Conservation (phyloP, 2,888 invertebrate species). For the Cordilura impudica region DNA sequence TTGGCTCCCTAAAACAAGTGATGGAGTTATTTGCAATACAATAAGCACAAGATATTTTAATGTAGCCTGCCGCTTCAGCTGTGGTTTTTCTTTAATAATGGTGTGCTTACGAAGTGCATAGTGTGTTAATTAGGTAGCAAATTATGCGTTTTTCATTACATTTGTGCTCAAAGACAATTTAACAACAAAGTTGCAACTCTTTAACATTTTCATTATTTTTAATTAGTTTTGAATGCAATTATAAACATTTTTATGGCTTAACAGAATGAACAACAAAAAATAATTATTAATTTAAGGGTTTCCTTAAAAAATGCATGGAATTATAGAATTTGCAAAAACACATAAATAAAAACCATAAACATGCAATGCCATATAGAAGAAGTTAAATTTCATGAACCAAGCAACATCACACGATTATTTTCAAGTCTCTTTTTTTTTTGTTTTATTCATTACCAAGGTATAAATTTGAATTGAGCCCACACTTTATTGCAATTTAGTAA, state of each 20-base stretch:
- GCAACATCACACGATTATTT: background rate
- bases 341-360: background rate
- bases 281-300: background rate
- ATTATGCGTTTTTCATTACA: background rate
- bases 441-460: too few relatives aligned
- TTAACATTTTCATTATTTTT: slow-evolving; percentile 3
- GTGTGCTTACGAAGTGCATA: too few relatives aligned
- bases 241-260: background rate
- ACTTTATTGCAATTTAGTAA: too few relatives aligned
- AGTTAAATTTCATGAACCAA: background rate
- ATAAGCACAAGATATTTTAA: too few relatives aligned
- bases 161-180: slow-evolving; percentile 40
- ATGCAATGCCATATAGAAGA: background rate
- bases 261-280: background rate
- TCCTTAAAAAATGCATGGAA: background rate
- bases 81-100: too few relatives aligned
- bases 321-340: background rate
- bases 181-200: slow-evolving; percentile 19
- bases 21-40: too few relatives aligned
- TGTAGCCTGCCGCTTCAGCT: too few relatives aligned
- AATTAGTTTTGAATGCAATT: background rate
- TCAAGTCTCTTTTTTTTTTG: too few relatives aligned
- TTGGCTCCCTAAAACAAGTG: too few relatives aligned
- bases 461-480: too few relatives aligned
- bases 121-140: background rate